Conservation (phyloP, 1,140 invertebrate genomes). For the Penaeus japonicus region DNA sequence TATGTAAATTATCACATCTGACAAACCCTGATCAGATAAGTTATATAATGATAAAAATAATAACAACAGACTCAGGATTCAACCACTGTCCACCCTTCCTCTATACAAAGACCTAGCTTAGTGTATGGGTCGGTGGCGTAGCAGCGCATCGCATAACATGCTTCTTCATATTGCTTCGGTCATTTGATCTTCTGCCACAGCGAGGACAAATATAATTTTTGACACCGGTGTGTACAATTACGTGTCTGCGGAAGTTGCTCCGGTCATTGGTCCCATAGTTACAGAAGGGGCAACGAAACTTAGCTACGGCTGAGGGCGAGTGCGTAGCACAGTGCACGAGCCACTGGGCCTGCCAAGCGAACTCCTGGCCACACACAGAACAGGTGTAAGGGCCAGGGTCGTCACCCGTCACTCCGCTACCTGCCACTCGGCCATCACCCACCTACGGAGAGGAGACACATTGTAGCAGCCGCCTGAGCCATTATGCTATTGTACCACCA, state of each 20-base stretch:
- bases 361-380: constrained; percentile 38
- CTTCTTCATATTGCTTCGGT: constrained; percentile 50
- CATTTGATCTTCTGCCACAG: constrained; percentile 44
- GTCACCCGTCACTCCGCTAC: constrained; percentile 29
- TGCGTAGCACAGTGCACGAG: constrained; percentile 39
- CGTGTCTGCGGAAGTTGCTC: constrained; percentile 46
- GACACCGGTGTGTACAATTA: constrained; percentile 44
- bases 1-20: too few species aligned
- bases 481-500: too few species aligned
- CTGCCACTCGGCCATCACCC: constrained; percentile 48
- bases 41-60: too few species aligned
- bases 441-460: constrained; percentile 56
- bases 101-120: background rate
- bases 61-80: too few species aligned
- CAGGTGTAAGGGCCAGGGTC: constrained; percentile 37
- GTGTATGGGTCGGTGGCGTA: background rate
- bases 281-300: constrained; percentile 48
- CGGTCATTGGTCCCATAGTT: constrained; percentile 48
- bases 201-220: constrained; percentile 46
- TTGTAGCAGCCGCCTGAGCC: constrained; percentile 42
- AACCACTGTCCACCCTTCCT: too few species aligned
- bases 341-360: constrained; percentile 29
- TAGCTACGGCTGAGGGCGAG: constrained; percentile 29
- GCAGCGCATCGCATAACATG: constrained; percentile 37
- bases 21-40: too few species aligned